A percentile compares a stretch with the other conserved stretches of the same genome.
Evolutionary conservation across 2,113 vertebrate species (phyloP).

Genomic region (Osmerus mordax): DNA sequence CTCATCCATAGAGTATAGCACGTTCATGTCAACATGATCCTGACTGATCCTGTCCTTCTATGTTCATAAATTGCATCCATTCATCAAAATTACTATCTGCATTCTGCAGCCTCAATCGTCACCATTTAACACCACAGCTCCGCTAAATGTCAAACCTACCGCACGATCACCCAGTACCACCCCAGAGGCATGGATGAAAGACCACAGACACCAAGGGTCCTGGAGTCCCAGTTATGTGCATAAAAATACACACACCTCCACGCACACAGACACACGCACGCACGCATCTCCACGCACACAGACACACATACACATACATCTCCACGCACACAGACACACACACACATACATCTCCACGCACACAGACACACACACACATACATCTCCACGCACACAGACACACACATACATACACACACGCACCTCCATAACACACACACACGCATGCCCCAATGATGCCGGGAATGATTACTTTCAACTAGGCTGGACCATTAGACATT

Average conservation of each 20-base stretch:
- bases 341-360: not conserved
- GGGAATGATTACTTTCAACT: too few relatives aligned
- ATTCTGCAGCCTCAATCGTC: not conserved
- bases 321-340: not conserved
- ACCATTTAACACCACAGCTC: not conserved
- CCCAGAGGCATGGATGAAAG: too few relatives aligned
- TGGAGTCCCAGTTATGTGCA: not conserved
- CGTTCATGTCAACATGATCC: too few relatives aligned
- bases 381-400: not conserved
- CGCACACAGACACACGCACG: not conserved
- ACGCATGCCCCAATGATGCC: not conserved
- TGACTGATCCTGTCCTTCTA: too few relatives aligned
- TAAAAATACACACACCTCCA: not conserved
- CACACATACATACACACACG: not conserved
- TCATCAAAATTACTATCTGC: constrained; percentile 14
- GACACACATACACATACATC: not conserved
- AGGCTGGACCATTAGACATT: not conserved
- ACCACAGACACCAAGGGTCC: not conserved
- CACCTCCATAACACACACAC: constrained; percentile 4
- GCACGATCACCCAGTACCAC: too few relatives aligned
- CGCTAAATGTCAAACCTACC: not conserved
- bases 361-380: constrained; percentile 7
- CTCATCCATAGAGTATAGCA: too few relatives aligned
- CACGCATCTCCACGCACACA: not conserved
- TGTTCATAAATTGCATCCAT: not conserved